phyloP scores from a whole-genome alignment of 2,888 invertebrate species.

The Allygus modestus region DNA sequence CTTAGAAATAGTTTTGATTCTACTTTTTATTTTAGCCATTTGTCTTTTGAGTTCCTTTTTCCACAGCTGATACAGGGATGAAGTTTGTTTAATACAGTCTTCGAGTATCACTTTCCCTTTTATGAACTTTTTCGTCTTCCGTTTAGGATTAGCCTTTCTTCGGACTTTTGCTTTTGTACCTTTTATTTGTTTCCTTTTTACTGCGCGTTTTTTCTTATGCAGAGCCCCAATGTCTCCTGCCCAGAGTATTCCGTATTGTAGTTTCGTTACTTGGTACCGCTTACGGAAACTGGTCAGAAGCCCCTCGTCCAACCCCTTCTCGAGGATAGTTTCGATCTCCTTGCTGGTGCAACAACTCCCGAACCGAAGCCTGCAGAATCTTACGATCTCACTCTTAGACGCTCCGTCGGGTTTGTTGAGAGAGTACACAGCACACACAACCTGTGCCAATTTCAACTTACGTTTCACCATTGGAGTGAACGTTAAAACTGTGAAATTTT shows the following conservation, averaged over 20 bases:
- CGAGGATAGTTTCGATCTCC: background rate
- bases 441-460: constrained; percentile 10
- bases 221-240: background rate
- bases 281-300: background rate
- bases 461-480: constrained; percentile 44
- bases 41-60: background rate
- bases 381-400: background rate
- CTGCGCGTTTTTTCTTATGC: background rate
- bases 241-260: background rate
- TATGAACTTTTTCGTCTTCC: background rate
- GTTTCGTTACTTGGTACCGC: background rate
- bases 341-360: background rate
- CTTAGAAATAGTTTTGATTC: background rate
- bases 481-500: background rate
- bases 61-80: background rate
- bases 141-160: background rate
- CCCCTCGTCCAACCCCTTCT: constrained; percentile 1
- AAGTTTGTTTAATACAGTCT: background rate
- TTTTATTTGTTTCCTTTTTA: background rate
- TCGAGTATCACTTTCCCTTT: background rate
- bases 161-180: background rate
- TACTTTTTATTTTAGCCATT: background rate
- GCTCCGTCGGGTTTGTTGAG: constrained; percentile 6
- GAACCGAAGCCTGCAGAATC: background rate
- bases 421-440: constrained; percentile 43